Base-by-base conservation (phyloP, 2,113 vertebrate species). In the Mesembrinibis cayennensis region DNA sequence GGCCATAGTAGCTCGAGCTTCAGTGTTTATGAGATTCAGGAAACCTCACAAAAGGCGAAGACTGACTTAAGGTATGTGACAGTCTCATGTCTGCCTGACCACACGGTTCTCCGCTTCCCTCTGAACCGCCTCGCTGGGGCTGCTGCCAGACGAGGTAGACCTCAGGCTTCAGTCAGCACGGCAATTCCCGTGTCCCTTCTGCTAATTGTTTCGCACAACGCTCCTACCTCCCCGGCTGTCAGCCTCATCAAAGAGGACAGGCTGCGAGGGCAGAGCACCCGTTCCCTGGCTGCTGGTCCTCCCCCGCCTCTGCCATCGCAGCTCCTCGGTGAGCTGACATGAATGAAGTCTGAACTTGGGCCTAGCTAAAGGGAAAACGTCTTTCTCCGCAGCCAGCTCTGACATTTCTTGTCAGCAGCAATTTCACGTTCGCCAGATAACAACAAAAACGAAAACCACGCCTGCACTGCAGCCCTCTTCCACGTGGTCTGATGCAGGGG, bases 81-180 rank as follows among this genome's bases (percentile, higher is more conserved):
- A 42, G 42, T 67, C 71, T 70, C 32, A 21, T 9, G 10, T 49
- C 44, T 87, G 45, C 55, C 83, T 67, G 27, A 19, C 47, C 61
- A 32, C n/a, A 19, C 0, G 0, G 32, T 23, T 88, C 81, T 71
- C 26, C 32, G 3, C 29, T 11, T 81, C 40, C 47, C 56, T 61
- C 65, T 65, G 65, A 82, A 23, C 42, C 2, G 2, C 77, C 20
- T 15, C 22, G 3, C 87, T 53, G 23, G 19, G 26, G 22, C 58
- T 66, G 53, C 67, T 91, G 73, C 71, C 22, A 71, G 32, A 25
- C 1, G 13, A 89, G 53, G 65, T 36, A 42, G 40, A 61, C 36
- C 21, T 86, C 62, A 34, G 49, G 58, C 30, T 89, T n/a, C 71
- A 45, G 3, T 62, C 58, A 66, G 42, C n/a, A 16, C 2, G 13